These are phyloP conservation scores for Xenentodon cancila DNA, from an alignment of 2,797 vertebrate species.

Conservation along the genomic window DNA sequence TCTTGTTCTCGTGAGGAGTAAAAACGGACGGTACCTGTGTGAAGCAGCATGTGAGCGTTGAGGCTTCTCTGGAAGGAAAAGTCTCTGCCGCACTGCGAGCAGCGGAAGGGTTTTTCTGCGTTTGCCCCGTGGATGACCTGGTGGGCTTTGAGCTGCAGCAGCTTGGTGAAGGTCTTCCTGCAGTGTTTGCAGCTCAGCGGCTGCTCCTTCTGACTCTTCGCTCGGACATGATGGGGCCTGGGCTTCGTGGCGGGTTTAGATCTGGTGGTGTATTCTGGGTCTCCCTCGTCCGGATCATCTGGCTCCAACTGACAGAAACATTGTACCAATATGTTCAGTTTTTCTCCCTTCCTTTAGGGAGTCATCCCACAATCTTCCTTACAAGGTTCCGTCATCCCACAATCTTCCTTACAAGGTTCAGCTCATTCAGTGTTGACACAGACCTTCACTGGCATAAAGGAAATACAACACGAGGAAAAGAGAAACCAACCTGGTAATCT, in stretches of 20 bases:
- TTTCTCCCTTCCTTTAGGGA: neutral
- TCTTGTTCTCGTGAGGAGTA: too few species aligned
- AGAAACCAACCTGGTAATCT: conserved; percentile 48
- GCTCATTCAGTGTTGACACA: too few species aligned
- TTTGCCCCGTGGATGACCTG: conserved; percentile 55
- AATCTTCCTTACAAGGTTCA: too few species aligned
- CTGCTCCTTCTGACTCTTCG: conserved; percentile 41
- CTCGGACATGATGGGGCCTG: conserved; percentile 26
- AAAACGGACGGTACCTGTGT: conserved; percentile 67
- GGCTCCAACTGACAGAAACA: conserved; percentile 29
- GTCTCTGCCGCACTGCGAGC: conserved; percentile 67
- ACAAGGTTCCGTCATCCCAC: too few species aligned
- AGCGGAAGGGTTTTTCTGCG: conserved; percentile 66
- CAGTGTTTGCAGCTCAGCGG: conserved; percentile 71
- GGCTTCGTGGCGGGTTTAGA: conserved; percentile 37
- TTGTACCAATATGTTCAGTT: neutral
- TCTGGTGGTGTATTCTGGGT: conserved; percentile 33
- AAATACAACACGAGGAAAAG: too few species aligned
- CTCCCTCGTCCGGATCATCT: conserved; percentile 27
- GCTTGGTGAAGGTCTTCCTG: conserved; percentile 70
- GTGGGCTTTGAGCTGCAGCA: conserved; percentile 74
- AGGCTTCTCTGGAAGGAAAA: conserved; percentile 75
- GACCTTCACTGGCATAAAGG: too few species aligned
- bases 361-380: too few species aligned
- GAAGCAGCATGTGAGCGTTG: conserved; percentile 72